Evolutionary conservation across 2,797 vertebrate species (phyloP).

Genomic region (Limosa lapponica): DNA sequence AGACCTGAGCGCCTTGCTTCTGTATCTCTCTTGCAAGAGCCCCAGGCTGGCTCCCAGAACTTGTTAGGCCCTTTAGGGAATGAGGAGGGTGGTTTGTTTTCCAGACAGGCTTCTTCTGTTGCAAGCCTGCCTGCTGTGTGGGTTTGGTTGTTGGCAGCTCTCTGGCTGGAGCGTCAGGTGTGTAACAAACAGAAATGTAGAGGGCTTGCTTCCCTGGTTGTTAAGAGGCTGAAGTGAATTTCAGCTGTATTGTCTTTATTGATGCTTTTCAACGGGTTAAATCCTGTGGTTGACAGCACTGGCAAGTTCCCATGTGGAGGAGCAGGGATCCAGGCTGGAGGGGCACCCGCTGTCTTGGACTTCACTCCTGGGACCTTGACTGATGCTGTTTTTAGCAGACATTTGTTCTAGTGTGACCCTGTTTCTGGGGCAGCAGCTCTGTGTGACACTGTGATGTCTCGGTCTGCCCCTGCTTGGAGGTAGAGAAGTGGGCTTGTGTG

Average conservation of each 20-base stretch:
- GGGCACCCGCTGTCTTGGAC: neutral
- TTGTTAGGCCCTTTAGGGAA: neutral
- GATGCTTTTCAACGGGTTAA: neutral
- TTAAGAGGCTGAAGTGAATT: neutral
- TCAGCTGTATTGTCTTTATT: neutral
- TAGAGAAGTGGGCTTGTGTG: neutral
- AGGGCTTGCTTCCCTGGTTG: neutral
- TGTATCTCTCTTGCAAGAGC: neutral
- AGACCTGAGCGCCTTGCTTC: neutral
- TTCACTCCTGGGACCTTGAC: neutral
- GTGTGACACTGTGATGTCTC: neutral
- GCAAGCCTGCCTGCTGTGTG: neutral
- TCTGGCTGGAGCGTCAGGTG: rapidly evolving
- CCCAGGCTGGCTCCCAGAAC: neutral
- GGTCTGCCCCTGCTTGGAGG: neutral
- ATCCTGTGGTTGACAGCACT: neutral
- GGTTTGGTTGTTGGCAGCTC: neutral
- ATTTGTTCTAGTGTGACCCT: neutral
- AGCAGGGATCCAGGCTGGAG: neutral
- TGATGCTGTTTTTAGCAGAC: neutral
- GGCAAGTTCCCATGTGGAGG: neutral
- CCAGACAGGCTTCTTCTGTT: neutral
- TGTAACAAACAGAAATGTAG: neutral
- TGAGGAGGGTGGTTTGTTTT: neutral
- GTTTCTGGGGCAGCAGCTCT: neutral